Evolutionary conservation across 2,797 vertebrate genomes (phyloP).

Genomic region (Phalanger gymnotis): DNA sequence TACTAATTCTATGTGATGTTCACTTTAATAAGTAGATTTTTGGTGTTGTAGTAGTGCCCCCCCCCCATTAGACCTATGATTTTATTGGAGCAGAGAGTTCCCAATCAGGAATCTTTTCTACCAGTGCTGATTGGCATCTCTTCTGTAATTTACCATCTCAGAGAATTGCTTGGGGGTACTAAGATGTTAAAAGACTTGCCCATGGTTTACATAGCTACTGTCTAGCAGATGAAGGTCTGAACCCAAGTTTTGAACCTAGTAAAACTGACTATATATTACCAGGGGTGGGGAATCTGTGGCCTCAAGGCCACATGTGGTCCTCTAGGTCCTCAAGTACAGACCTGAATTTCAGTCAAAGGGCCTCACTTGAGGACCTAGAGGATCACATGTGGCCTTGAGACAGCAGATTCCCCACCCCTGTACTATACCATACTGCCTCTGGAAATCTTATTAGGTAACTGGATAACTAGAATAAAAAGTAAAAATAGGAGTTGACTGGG

Average conservation of each 20-base stretch:
- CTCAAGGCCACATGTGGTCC: too few species aligned
- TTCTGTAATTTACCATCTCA: neutral
- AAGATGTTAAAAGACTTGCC: neutral
- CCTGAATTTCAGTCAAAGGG: too few species aligned
- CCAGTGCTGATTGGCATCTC: neutral
- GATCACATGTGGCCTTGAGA: too few species aligned
- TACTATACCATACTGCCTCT: neutral
- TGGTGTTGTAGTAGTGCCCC: neutral
- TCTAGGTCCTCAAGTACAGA: too few species aligned
- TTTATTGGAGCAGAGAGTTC: neutral
- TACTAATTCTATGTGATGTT: neutral
- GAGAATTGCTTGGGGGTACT: neutral
- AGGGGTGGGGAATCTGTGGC: too few species aligned
- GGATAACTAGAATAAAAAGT: neutral
- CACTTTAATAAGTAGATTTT: neutral
- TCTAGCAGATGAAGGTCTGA: neutral
- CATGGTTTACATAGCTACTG: neutral
- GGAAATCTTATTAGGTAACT: neutral
- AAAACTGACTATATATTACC: neutral
- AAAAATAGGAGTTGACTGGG: conserved; percentile 23
- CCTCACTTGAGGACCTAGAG: too few species aligned
- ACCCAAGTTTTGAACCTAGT: neutral
- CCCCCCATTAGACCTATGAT: neutral
- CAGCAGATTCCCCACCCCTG: too few species aligned
- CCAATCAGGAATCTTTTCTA: conserved; percentile 31